Evolutionary conservation across 2,113 vertebrate genomes (phyloP), one percentile per base, ranked within the genome.

Genomic region (Larimichthys crocea): DNA sequence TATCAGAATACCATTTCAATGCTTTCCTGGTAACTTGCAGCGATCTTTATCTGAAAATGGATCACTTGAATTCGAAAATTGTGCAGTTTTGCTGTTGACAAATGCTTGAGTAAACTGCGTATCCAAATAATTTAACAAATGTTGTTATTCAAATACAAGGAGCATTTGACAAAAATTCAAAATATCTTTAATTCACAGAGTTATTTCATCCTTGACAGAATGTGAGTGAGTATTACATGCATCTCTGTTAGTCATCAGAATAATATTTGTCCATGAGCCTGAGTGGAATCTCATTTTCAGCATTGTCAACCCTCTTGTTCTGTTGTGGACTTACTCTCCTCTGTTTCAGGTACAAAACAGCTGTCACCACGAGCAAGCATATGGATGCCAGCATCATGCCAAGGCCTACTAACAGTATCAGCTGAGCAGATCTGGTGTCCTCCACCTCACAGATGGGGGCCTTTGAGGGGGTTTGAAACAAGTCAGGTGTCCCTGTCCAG

Each of bases 211-310:
- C 63, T 85, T 76, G 76, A 70, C 75, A 87, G 19, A 78, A 72
- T 67, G 26, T 46, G 80, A 88, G 46, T 55, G 61, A 84, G 68
- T 79, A 89, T 90, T 76, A 82, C 11, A 62, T 52, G 79, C 79
- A n/a, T 83, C 64, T 83, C 69, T 78, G 48, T 84, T 86, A 91
- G 73, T 94, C 85, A 71, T 91, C 90, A 48, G 80, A 82, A 52
- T 85, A 86, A 86, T 89, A 94, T 89, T 90, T 92, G 40, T 87
- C 83, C 80, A 78, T 90, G 63, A 90, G 79, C 61, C 88, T 92
- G 72, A 94, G 90, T 84, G 94, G 90, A 79, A 93, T 91, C 50
- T 85, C 72, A 79, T 90, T 92, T 67, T 92, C 91, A 20, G 84
- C 77, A 10, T 1, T 24, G 4, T 24, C 17, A 26, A 29, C 6